These are phyloP conservation scores for Actenoides lindsayi DNA, from an alignment of 2,113 vertebrate genomes.

Conservation along the genomic window DNA sequence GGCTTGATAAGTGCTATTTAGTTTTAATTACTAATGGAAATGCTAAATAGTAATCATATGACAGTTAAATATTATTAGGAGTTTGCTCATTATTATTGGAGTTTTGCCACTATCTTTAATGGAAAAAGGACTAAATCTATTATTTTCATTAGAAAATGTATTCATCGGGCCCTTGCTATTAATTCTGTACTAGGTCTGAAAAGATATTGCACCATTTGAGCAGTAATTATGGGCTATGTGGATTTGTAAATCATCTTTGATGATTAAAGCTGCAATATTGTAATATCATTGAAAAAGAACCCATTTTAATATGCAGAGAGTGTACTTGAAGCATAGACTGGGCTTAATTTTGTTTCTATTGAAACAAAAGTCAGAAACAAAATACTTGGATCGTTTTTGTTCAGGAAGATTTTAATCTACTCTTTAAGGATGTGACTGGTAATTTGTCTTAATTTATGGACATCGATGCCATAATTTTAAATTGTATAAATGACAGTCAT, in stretches of 20 bases:
- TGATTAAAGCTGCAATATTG: neutral
- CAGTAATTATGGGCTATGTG: neutral
- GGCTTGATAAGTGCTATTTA: neutral
- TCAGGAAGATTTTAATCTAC: neutral
- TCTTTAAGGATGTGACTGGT: neutral
- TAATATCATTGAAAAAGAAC: neutral
- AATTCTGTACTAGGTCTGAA: neutral
- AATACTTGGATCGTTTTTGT: neutral
- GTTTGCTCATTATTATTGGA: conserved; percentile 20
- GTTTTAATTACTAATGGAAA: conserved; percentile 35
- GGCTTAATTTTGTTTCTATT: neutral
- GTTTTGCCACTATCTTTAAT: conserved; percentile 6
- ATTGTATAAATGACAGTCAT: neutral
- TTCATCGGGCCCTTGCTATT: neutral
- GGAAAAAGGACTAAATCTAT: neutral
- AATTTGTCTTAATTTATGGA: neutral
- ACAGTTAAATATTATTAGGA: conserved; percentile 5
- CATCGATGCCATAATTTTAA: neutral
- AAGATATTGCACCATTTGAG: neutral
- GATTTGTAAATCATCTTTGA: neutral
- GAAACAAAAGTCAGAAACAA: neutral
- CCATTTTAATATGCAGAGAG: neutral
- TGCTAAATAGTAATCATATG: neutral
- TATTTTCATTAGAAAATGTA: neutral
- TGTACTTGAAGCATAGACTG: neutral